Evolutionary conservation across 2,797 vertebrate species (phyloP).

Genomic region (Sebastes diploproa): DNA sequence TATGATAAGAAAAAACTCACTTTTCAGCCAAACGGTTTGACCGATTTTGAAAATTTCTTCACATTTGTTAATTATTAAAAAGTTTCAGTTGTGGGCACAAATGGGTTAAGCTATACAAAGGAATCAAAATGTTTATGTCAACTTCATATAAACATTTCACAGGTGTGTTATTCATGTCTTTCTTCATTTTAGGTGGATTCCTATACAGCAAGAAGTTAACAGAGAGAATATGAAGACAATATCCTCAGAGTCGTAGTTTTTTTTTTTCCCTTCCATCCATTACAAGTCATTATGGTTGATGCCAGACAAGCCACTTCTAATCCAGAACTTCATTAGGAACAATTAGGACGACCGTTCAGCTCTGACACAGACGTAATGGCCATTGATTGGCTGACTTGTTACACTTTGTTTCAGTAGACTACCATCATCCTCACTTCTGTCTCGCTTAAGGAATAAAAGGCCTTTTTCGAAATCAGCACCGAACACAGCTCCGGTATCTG

Average conservation of each 20-base stretch:
- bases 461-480: background rate
- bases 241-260: background rate
- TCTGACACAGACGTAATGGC: constrained; percentile 25
- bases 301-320: constrained; percentile 16
- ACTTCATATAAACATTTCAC: background rate
- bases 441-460: background rate
- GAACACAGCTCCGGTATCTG: background rate
- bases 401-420: constrained; percentile 3
- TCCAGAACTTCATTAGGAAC: constrained; percentile 34
- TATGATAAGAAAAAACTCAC: too few relatives aligned
- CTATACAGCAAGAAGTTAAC: background rate
- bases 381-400: constrained; percentile 18
- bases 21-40: too few relatives aligned
- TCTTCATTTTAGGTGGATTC: background rate
- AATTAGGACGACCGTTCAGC: constrained; percentile 4
- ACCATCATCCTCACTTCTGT: background rate
- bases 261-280: background rate
- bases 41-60: too few relatives aligned
- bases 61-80: too few relatives aligned
- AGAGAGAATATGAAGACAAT: background rate
- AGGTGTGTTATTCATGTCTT: background rate
- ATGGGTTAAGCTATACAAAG: background rate
- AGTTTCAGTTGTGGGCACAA: too few relatives aligned
- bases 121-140: background rate
- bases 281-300: background rate